Percentiles rank a stretch among this genome's conserved stretches.
Conservation (phyloP, 2,797 vertebrate genomes). For the Galagoides demidoff region DNA sequence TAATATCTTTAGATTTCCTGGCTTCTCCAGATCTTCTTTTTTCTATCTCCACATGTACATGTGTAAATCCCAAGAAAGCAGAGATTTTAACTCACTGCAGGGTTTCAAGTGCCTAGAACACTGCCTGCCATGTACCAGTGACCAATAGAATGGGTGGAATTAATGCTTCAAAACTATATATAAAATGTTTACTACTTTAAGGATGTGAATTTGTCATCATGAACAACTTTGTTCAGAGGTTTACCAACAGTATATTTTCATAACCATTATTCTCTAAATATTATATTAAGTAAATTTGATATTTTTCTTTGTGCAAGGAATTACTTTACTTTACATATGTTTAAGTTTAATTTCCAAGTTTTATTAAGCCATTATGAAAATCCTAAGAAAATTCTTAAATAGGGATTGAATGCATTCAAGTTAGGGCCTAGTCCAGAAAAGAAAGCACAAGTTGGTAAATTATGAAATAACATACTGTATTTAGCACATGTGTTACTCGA, state of each 20-base stretch:
- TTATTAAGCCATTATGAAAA: background rate
- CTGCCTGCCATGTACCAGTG: rapidly evolving
- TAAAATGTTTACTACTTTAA: background rate
- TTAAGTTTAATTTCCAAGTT: background rate
- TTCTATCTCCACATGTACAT: background rate
- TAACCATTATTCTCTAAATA: background rate
- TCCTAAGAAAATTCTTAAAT: background rate
- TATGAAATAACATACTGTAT: background rate
- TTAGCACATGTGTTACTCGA: background rate
- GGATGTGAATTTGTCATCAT: background rate
- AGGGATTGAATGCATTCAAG: background rate
- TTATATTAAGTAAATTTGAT: background rate
- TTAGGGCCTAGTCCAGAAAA: background rate
- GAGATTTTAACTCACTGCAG: rapidly evolving
- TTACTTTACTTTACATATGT: background rate
- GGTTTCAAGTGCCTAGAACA: background rate
- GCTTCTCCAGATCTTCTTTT: background rate
- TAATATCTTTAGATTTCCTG: background rate
- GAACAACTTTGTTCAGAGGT: background rate
- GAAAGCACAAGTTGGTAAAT: background rate
- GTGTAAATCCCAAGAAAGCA: no score
- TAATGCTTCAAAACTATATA: background rate
- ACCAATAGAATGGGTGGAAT: background rate
- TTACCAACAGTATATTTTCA: background rate
- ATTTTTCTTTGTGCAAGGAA: background rate